phyloP scores from a whole-genome alignment of 2,888 invertebrate species.

The Anthrax anthrax region DNA sequence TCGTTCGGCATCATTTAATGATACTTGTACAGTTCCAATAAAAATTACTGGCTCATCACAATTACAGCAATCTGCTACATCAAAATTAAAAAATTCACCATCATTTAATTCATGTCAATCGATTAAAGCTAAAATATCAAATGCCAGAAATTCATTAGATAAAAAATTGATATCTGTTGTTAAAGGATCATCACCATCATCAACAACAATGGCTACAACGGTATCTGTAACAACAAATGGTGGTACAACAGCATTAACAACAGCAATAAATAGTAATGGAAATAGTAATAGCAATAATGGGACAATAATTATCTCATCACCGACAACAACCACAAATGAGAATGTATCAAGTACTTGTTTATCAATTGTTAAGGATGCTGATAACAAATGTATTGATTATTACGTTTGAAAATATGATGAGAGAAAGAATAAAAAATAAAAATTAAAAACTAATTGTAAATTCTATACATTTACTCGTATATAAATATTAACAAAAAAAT shows the following conservation, averaged over 20 bases:
- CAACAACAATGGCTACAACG: background rate
- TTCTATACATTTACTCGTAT: too few species aligned
- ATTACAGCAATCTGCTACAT: background rate
- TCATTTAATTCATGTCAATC: slow-evolving; percentile 9
- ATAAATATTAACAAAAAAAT: too few species aligned
- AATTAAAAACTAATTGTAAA: too few species aligned
- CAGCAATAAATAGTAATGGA: background rate
- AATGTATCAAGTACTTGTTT: background rate
- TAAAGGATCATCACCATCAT: background rate
- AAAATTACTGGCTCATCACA: slow-evolving; percentile 9
- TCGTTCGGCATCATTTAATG: slow-evolving; percentile 13
- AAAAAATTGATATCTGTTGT: background rate
- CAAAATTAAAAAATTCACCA: slow-evolving; percentile 10
- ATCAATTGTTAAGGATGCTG: slow-evolving; percentile 9
- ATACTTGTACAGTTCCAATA: slow-evolving; percentile 11
- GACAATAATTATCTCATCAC: too few species aligned
- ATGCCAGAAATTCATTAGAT: slow-evolving; percentile 8
- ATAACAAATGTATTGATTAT: slow-evolving; percentile 10
- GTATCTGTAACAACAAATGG: background rate
- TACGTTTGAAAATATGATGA: slow-evolving; percentile 11
- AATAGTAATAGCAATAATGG: background rate
- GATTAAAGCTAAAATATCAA: slow-evolving; percentile 10
- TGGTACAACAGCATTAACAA: background rate
- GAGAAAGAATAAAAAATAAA: too few species aligned
- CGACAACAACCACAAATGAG: too few species aligned